Conservation (phyloP, 1,140 invertebrate species). For the Homalodisca vitripennis region DNA sequence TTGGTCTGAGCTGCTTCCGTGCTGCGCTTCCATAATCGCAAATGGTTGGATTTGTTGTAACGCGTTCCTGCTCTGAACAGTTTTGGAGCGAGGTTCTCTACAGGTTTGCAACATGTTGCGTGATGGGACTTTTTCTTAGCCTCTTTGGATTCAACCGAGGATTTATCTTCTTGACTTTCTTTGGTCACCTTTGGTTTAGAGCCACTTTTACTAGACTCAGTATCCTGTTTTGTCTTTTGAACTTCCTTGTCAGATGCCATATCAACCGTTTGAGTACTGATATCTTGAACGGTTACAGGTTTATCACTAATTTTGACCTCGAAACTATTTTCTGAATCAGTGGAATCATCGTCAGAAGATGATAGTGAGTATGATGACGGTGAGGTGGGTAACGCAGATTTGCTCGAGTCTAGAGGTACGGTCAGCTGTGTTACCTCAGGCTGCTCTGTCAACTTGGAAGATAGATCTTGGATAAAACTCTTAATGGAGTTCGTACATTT, state of each 20-base stretch:
- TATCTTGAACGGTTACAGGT: background rate
- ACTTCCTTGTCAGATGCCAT: background rate
- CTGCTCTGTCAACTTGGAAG: background rate
- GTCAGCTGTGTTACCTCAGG: background rate
- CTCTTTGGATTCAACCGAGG: conserved; percentile 6
- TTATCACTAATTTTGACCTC: conserved; percentile 8
- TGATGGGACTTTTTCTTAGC: conserved; percentile 9
- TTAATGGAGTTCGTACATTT: conserved; percentile 21
- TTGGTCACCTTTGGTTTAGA: background rate
- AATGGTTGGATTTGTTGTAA: conserved; percentile 14
- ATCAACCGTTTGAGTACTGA: background rate
- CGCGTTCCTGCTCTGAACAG: conserved; percentile 6
- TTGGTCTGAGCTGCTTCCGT: conserved; percentile 27
- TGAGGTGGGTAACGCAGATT: background rate
- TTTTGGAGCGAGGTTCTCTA: conserved; percentile 10
- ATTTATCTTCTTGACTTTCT: background rate
- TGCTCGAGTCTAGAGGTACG: background rate
- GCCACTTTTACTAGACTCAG: background rate
- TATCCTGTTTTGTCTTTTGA: background rate
- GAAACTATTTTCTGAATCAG: conserved; percentile 9
- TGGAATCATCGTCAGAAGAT: conserved; percentile 2
- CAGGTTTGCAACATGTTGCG: conserved; percentile 14
- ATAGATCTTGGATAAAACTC: conserved; percentile 26
- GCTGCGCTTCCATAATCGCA: conserved; percentile 22
- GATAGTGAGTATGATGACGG: background rate